phyloP scores from a whole-genome alignment of 2,888 invertebrate genomes.

The Phalera bucephala region DNA sequence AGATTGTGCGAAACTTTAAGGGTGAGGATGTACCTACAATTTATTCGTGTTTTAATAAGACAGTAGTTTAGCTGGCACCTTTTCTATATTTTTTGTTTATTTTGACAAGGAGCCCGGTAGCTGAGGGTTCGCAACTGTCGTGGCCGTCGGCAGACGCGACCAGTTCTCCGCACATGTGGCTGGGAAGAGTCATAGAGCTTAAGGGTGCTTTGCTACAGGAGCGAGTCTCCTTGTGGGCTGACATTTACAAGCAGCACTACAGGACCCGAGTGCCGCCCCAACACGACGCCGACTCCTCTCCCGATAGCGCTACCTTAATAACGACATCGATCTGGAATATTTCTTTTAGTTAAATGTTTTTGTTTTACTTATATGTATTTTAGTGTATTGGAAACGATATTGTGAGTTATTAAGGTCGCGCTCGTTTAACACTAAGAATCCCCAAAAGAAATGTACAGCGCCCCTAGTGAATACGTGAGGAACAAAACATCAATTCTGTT shows the following conservation, averaged over 20 bases:
- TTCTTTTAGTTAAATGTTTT: not conserved
- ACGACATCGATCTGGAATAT: too few relatives aligned
- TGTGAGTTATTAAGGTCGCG: too few relatives aligned
- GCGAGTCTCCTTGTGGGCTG: constrained; percentile 43
- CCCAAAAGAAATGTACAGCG: too few relatives aligned
- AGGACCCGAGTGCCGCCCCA: constrained; percentile 35
- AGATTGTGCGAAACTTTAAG: too few relatives aligned
- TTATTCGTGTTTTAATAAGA: too few relatives aligned
- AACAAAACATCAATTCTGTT: too few relatives aligned
- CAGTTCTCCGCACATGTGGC: constrained; percentile 40
- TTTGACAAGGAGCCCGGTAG: constrained; percentile 41
- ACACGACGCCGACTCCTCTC: not conserved
- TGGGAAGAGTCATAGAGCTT: constrained; percentile 33
- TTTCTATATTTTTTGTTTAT: too few relatives aligned
- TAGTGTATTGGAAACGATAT: too few relatives aligned
- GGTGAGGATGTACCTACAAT: too few relatives aligned
- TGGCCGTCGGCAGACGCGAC: constrained; percentile 39
- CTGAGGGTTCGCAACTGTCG: constrained; percentile 25
- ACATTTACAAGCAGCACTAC: constrained; percentile 45
- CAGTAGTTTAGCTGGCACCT: too few relatives aligned
- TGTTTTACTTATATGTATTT: not conserved
- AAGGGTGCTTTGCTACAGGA: constrained; percentile 26
- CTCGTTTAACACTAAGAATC: too few relatives aligned
- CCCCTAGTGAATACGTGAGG: too few relatives aligned
- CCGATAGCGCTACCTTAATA: not conserved